These are phyloP conservation scores for Acrocephalus scirpaceus DNA, from an alignment of 2,797 vertebrate species.

Conservation along the genomic window DNA sequence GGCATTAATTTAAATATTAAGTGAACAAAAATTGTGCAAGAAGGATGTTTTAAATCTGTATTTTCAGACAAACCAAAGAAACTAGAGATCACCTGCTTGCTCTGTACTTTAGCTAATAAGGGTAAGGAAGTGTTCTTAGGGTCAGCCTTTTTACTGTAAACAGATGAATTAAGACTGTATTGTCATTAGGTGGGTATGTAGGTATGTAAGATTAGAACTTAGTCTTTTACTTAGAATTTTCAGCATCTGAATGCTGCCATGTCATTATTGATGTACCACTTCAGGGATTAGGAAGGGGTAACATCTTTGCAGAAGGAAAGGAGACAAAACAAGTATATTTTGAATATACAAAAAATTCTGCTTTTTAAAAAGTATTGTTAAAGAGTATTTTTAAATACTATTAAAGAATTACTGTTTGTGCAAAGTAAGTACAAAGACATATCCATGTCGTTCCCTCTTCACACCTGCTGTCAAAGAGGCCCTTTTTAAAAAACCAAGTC, in stretches of 20 bases:
- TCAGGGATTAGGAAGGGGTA: neutral
- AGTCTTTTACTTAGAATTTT: neutral
- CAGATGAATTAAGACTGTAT: neutral
- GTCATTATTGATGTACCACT: neutral
- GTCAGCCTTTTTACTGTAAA: neutral
- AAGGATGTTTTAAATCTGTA: neutral
- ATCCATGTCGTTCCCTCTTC: neutral
- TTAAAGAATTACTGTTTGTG: neutral
- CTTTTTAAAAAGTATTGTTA: neutral
- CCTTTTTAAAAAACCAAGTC: neutral
- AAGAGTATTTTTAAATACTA: neutral
- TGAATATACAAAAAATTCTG: neutral
- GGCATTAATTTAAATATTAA: neutral
- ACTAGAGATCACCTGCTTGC: neutral
- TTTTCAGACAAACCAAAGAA: neutral
- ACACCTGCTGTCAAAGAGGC: neutral
- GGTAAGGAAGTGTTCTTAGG: neutral
- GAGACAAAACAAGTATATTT: neutral
- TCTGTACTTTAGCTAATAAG: neutral
- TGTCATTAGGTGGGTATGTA: neutral
- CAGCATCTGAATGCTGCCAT: neutral
- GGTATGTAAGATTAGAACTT: neutral
- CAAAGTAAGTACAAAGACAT: neutral
- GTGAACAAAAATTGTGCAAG: neutral
- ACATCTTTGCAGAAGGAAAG: neutral